Evolutionary conservation across 2,888 invertebrate species (phyloP).

Genomic region (Gastrophysa polygoni): DNA sequence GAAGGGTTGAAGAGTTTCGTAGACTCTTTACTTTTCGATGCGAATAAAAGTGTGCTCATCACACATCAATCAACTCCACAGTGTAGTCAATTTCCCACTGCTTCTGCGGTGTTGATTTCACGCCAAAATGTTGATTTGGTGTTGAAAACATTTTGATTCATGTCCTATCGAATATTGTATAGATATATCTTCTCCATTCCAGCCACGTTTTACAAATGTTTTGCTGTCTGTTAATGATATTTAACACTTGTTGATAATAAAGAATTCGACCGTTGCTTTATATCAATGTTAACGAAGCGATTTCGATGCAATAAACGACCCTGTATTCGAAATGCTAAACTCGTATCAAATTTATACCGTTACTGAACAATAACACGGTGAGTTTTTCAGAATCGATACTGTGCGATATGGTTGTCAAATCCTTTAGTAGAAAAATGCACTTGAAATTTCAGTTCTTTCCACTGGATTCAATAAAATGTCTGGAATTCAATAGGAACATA

Average conservation of each 20-base stretch:
- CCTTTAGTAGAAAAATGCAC: background rate
- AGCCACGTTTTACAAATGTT: background rate
- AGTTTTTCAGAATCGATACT: background rate
- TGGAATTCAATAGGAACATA: no score
- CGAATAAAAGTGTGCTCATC: no score
- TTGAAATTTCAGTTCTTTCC: no score
- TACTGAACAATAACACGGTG: background rate
- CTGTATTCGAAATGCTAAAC: slow-evolving; percentile 22
- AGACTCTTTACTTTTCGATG: no score
- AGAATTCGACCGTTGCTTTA: slow-evolving; percentile 14
- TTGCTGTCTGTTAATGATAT: slow-evolving; percentile 7
- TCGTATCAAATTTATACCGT: slow-evolving; percentile 16
- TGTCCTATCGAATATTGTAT: background rate
- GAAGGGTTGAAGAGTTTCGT: no score
- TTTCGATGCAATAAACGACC: slow-evolving; percentile 22
- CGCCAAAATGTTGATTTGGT: no score
- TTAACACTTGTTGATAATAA: slow-evolving; percentile 14
- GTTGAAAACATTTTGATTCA: no score
- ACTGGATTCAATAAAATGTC: no score
- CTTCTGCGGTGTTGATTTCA: no score
- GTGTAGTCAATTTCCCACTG: no score
- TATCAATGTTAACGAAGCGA: slow-evolving; percentile 19
- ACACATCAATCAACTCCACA: no score
- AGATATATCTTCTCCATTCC: background rate
- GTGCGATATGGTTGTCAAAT: background rate